Evolutionary conservation across 2,797 vertebrate species (phyloP).

Genomic region (Peromyscus melanophrys): DNA sequence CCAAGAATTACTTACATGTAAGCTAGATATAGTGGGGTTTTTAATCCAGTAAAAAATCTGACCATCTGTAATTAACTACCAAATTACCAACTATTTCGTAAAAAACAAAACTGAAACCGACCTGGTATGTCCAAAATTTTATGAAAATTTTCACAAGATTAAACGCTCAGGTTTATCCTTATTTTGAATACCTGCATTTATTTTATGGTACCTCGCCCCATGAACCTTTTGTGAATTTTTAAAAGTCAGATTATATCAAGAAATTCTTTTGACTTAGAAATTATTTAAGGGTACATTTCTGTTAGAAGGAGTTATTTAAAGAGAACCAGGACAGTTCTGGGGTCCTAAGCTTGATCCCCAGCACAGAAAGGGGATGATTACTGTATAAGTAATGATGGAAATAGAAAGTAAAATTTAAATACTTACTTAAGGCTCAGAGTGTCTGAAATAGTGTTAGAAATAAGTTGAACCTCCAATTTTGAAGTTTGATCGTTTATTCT

Average conservation of each 20-base stretch:
- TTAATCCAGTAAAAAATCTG: not conserved
- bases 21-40: not conserved
- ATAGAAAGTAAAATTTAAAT: not conserved
- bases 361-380: not conserved
- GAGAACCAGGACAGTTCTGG: not conserved
- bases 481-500: slow-evolving; percentile 74
- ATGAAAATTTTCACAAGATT: slow-evolving; percentile 14
- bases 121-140: not conserved
- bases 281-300: not conserved
- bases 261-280: slow-evolving; percentile 45
- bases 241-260: not conserved
- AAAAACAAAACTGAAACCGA: slow-evolving; percentile 27
- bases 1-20: not conserved
- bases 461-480: slow-evolving; percentile 16
- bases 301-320: slow-evolving; percentile 34
- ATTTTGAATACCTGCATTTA: slow-evolving; percentile 20
- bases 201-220: not conserved
- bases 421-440: not conserved
- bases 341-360: not conserved
- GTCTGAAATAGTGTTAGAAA: slow-evolving; percentile 28
- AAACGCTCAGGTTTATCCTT: slow-evolving; percentile 3
- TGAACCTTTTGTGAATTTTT: slow-evolving; percentile 32
- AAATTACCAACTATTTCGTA: not conserved
- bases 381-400: not conserved
- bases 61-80: slow-evolving; percentile 2